Conservation (phyloP, 2,113 vertebrate species). For the Sprattus sprattus region DNA sequence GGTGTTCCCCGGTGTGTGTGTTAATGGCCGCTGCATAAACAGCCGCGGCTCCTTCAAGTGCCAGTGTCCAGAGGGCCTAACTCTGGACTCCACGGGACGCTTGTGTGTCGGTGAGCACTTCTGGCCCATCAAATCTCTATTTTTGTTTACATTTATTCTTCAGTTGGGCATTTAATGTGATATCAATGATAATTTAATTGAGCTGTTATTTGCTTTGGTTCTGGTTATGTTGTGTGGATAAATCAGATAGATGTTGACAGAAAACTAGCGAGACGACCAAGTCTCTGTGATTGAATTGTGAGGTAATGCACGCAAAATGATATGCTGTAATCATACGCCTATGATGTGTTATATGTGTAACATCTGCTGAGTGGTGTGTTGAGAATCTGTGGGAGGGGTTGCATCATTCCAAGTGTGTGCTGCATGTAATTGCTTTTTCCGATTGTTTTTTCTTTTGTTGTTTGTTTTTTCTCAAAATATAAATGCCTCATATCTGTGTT, state of each 20-base stretch:
- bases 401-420: neutral
- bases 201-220: neutral
- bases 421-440: neutral
- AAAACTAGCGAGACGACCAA: neutral
- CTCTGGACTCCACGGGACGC: slow-evolving; percentile 68
- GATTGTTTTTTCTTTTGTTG: neutral
- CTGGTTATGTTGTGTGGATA: neutral
- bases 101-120: slow-evolving; percentile 71
- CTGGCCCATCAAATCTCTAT: neutral
- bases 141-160: neutral
- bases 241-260: neutral
- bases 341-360: neutral
- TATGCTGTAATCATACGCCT: neutral
- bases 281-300: neutral
- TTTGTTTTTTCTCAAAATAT: neutral
- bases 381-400: neutral
- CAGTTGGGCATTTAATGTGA: neutral
- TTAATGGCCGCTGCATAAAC: slow-evolving; percentile 72
- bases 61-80: slow-evolving; percentile 72
- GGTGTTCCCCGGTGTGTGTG: slow-evolving; percentile 75
- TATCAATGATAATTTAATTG: neutral
- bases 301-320: neutral
- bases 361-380: neutral
- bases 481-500: neutral
- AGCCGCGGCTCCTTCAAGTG: slow-evolving; percentile 75